phyloP scores from a whole-genome alignment of 1,140 invertebrate species.

The Leptinotarsa lineolata region DNA sequence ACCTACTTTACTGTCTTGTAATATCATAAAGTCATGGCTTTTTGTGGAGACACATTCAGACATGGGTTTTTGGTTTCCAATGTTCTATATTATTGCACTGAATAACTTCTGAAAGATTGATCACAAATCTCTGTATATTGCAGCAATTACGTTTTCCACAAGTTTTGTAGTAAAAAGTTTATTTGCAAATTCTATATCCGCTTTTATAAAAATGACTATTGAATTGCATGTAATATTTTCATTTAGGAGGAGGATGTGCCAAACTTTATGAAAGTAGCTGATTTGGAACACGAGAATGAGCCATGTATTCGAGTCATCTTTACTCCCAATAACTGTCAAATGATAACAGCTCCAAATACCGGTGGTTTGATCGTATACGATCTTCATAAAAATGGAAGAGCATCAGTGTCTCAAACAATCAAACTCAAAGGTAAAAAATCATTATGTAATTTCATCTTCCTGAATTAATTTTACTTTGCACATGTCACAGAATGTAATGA shows the following conservation, averaged over 20 bases:
- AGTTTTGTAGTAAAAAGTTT: too few species aligned
- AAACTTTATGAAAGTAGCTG: slow-evolving; percentile 56
- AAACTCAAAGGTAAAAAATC: slow-evolving; percentile 24
- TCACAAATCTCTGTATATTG: too few species aligned
- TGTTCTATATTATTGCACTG: too few species aligned
- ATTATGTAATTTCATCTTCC: not conserved
- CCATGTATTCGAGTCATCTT: slow-evolving; percentile 52
- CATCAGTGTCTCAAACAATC: slow-evolving; percentile 40
- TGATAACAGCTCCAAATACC: slow-evolving; percentile 42
- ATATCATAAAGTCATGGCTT: too few species aligned
- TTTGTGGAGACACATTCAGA: too few species aligned
- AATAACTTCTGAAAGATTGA: too few species aligned
- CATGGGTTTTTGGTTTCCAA: too few species aligned
- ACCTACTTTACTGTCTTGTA: too few species aligned
- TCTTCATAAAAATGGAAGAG: slow-evolving; percentile 33
- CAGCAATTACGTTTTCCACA: too few species aligned
- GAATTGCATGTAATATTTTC: slow-evolving; percentile 1
- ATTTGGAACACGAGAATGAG: slow-evolving; percentile 51
- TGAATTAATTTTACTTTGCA: slow-evolving; percentile 22
- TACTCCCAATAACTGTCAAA: slow-evolving; percentile 41
- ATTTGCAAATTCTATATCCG: too few species aligned
- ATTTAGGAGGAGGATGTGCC: slow-evolving; percentile 56
- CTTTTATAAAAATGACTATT: too few species aligned
- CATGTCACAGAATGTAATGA: too few species aligned
- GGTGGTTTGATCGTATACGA: slow-evolving; percentile 46